Conservation (phyloP, 1,140 invertebrate species). For the Zaprionus inermis region DNA sequence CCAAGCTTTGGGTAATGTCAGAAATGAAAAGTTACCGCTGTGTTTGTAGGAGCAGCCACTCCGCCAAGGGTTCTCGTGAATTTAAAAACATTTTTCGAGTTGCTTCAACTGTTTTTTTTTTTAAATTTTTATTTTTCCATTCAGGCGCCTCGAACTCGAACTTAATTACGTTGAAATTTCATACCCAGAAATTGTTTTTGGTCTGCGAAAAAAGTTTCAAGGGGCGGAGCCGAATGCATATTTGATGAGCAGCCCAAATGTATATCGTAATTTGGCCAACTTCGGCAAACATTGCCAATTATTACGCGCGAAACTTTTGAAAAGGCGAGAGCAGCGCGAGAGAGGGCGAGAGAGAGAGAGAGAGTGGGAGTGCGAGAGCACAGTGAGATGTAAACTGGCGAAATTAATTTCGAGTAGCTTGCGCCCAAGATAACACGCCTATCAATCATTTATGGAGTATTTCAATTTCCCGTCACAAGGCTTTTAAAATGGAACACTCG, state of each 20-base stretch:
- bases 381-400: not conserved
- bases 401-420: slow-evolving; percentile 4
- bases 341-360: not conserved
- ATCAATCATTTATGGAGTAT: slow-evolving; percentile 35
- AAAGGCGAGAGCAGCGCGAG: not conserved
- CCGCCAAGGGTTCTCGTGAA: not conserved
- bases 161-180: slow-evolving; percentile 32
- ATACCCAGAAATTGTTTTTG: slow-evolving; percentile 18
- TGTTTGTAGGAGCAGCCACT: not conserved
- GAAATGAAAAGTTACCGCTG: slow-evolving; percentile 57
- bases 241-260: slow-evolving; percentile 18
- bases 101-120: not conserved
- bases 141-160: slow-evolving; percentile 4
- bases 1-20: slow-evolving; percentile 17
- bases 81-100: not conserved
- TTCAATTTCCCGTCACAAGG: slow-evolving; percentile 12
- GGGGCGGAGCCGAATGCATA: slow-evolving; percentile 14
- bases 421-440: not conserved
- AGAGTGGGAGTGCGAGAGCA: no score
- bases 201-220: slow-evolving; percentile 30
- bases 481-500: slow-evolving; percentile 3
- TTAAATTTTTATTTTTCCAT: not conserved
- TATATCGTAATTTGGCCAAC: slow-evolving; percentile 14
- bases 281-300: slow-evolving; percentile 13
- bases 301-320: slow-evolving; percentile 2